Percentiles rank a stretch among this genome's conserved stretches.
Evolutionary conservation across 2,888 invertebrate species (phyloP).

Genomic region (Sinopyrophorus schimmeli): DNA sequence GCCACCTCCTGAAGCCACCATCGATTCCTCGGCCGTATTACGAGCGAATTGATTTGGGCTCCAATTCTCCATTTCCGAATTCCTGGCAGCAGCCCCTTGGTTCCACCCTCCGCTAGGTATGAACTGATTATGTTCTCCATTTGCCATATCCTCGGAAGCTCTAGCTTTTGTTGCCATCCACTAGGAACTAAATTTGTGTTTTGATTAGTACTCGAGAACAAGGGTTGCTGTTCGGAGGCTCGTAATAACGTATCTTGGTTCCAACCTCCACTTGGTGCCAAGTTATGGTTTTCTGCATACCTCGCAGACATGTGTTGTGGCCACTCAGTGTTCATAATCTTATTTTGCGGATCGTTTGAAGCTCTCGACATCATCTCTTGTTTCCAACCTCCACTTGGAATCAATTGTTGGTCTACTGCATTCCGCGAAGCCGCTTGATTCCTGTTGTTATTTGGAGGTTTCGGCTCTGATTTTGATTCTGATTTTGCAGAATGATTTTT

Average conservation of each 20-base stretch:
- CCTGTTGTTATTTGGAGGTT: too few species aligned
- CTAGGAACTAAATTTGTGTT: not conserved
- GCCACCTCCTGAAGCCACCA: conserved; percentile 14
- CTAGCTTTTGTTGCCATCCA: too few species aligned
- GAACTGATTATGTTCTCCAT: too few species aligned
- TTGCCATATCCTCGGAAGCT: too few species aligned
- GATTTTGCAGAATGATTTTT: too few species aligned
- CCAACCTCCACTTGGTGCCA: conserved; percentile 27
- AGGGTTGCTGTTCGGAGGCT: not conserved
- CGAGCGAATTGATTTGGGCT: not conserved
- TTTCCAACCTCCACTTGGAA: conserved; percentile 23
- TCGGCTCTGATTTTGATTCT: too few species aligned
- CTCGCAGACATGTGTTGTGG: conserved; percentile 9
- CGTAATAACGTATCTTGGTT: conserved; percentile 14
- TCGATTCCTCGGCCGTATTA: conserved; percentile 14
- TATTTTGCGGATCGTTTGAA: not conserved
- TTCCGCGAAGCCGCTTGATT: not conserved
- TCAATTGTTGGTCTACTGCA: too few species aligned
- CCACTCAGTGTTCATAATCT: too few species aligned
- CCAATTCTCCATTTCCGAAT: not conserved
- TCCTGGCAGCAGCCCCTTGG: conserved; percentile 3
- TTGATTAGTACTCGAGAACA: not conserved
- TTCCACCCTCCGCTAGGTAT: conserved; percentile 20
- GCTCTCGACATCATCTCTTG: conserved; percentile 10
- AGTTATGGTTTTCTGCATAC: not conserved